Conservation (phyloP, 1,140 invertebrate genomes). For the Homarus americanus region DNA sequence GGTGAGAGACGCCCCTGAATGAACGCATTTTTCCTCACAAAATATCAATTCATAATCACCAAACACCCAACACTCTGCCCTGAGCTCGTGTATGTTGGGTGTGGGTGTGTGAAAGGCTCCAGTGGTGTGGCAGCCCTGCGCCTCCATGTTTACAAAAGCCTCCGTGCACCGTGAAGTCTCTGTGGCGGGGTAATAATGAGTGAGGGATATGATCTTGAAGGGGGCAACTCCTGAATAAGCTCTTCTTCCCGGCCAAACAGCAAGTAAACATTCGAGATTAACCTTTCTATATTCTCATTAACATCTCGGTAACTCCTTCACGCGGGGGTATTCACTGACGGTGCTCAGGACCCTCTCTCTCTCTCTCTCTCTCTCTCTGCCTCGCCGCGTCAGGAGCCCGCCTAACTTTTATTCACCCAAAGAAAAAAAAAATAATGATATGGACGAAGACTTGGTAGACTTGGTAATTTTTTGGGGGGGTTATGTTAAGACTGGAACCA, state of each 20-base stretch:
- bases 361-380: too few relatives aligned
- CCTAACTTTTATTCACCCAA: neutral
- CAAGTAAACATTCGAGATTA: slow-evolving; percentile 16
- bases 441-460: too few relatives aligned
- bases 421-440: neutral
- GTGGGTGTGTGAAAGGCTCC: neutral
- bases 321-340: neutral
- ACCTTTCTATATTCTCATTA: slow-evolving; percentile 22
- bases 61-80: neutral
- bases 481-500: too few relatives aligned
- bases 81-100: neutral
- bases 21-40: neutral
- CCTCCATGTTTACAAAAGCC: neutral
- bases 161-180: neutral
- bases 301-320: slow-evolving; percentile 14
- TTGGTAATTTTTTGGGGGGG: neutral
- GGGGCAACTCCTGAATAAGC: neutral
- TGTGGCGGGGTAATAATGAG: neutral
- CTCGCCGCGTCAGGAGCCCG: neutral
- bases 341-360: neutral
- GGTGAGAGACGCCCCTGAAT: neutral
- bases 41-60: slow-evolving; percentile 5
- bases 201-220: neutral
- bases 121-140: neutral
- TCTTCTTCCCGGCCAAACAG: slow-evolving; percentile 9